Conservation (phyloP, 2,888 invertebrate genomes). For the Netelia fuscicornis region DNA sequence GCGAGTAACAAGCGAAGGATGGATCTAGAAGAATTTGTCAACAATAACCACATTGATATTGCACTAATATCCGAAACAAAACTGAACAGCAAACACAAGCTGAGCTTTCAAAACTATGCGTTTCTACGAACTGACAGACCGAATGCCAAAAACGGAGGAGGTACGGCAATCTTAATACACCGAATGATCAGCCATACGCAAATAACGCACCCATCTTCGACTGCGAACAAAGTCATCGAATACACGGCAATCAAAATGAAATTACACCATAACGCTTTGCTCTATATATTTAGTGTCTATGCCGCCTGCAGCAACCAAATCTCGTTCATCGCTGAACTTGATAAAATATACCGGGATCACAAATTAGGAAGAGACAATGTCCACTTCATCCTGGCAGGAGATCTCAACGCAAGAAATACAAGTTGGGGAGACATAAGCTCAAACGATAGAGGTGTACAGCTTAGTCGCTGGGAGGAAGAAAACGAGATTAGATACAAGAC, state of each 20-base stretch:
- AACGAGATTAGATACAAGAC: background rate
- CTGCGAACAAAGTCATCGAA: conserved; percentile 26
- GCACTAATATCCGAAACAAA: conserved; percentile 22
- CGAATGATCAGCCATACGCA: conserved; percentile 10
- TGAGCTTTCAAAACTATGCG: background rate
- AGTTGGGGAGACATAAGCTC: conserved; percentile 11
- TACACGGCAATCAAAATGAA: conserved; percentile 40
- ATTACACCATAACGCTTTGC: too few species aligned
- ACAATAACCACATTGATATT: background rate
- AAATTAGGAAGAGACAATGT: conserved; percentile 27
- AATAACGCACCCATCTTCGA: background rate
- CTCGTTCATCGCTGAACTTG: conserved; percentile 62
- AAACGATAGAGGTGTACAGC: conserved; percentile 21
- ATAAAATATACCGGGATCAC: conserved; percentile 20
- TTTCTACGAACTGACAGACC: conserved; percentile 8
- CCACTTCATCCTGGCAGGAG: conserved; percentile 62
- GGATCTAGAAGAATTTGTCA: background rate
- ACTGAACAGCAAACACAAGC: conserved; percentile 27
- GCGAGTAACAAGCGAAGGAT: background rate
- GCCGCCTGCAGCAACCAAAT: conserved; percentile 41
- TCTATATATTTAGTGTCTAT: conserved; percentile 46
- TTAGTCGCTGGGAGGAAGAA: conserved; percentile 33
- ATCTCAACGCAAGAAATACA: conserved; percentile 57
- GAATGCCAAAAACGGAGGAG: conserved; percentile 46
- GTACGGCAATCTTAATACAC: conserved; percentile 57